Evolutionary conservation across 2,888 invertebrate species (phyloP), one percentile per base, ranked within the genome.

Genomic region (Hirudinaria manillensis): DNA sequence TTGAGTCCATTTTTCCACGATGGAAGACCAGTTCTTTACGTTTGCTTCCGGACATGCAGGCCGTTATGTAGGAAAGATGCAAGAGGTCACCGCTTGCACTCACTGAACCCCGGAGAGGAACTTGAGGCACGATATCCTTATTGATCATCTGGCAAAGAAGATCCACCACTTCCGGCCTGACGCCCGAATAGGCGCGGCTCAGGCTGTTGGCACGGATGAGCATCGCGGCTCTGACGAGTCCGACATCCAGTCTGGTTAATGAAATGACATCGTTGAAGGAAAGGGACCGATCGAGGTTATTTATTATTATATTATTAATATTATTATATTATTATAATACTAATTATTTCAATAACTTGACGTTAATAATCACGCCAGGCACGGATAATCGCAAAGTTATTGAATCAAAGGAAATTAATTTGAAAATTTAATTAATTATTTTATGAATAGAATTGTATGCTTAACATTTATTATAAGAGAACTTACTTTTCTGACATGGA

Each of bases 51-150:
- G 77, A 77, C 78, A 81, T 78, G 66, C 77, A 75, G 13, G 80
- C 79, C 0, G 81, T 80, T 27, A 81, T 78, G 72, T 81, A 81
- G 10, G 81, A 78, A 13, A 79, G 74, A 1, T 80, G 81, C 77
- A 81, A 78, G 24, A 81, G 78, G 72, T 81, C 81, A 13, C 81
- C 81, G 67, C 80, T 81, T 56, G 81, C 80, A 66, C 80, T 80
- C 36, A 81, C 77, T 1, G 80, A 78, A 21, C 81, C 81, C 70
- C 81, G 61, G 53, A 79, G 72, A 0, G 81, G 81, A 13, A 80
- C 80, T 0, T 77, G 72, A 0, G 81, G 81, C 3, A 78, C 72
- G 19, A 81, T 78, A 66, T 80, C 78, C 53, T 76, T 32, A 76
- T 79, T 79, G 29, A 81, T 72, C 78, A 81, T 77, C 16, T 76